Evolutionary conservation across 2,888 invertebrate species (phyloP).

Genomic region (Mermis nigrescens): DNA sequence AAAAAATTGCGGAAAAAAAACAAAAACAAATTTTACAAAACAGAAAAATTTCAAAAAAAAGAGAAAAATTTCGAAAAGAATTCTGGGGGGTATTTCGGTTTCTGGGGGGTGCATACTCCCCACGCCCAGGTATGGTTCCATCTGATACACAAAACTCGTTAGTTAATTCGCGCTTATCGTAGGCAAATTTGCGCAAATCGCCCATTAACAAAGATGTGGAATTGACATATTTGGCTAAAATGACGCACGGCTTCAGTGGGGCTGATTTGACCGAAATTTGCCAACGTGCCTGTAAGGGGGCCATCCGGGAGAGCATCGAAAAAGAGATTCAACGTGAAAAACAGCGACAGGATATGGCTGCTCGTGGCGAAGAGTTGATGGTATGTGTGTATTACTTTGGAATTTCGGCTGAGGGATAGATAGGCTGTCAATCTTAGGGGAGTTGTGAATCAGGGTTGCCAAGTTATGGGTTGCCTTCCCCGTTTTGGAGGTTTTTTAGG

Average conservation of each 20-base stretch:
- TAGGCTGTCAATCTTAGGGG: neutral
- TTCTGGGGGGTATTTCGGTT: no score
- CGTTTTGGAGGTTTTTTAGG: no score
- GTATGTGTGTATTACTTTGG: slow-evolving; percentile 18
- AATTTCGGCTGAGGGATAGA: neutral
- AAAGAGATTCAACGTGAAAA: slow-evolving; percentile 75
- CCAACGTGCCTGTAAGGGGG: slow-evolving; percentile 94
- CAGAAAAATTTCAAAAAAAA: no score
- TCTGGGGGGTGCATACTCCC: no score
- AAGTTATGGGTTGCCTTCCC: no score
- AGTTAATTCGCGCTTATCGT: no score
- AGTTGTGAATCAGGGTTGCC: no score
- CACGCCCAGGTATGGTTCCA: no score
- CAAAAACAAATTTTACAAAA: no score
- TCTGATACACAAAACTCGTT: no score
- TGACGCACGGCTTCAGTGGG: slow-evolving; percentile 85
- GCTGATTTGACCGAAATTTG: slow-evolving; percentile 98
- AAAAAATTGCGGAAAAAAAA: no score
- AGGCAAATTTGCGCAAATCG: slow-evolving; percentile 55
- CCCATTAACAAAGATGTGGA: slow-evolving; percentile 89
- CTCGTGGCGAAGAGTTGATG: slow-evolving; percentile 43
- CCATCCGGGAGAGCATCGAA: slow-evolving; percentile 93
- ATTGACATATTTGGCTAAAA: slow-evolving; percentile 45
- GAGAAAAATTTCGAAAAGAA: no score
- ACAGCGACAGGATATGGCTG: slow-evolving; percentile 48